These are phyloP conservation scores for Cyprinus carpio DNA, from an alignment of 2,113 vertebrate species.

Conservation along the genomic window DNA sequence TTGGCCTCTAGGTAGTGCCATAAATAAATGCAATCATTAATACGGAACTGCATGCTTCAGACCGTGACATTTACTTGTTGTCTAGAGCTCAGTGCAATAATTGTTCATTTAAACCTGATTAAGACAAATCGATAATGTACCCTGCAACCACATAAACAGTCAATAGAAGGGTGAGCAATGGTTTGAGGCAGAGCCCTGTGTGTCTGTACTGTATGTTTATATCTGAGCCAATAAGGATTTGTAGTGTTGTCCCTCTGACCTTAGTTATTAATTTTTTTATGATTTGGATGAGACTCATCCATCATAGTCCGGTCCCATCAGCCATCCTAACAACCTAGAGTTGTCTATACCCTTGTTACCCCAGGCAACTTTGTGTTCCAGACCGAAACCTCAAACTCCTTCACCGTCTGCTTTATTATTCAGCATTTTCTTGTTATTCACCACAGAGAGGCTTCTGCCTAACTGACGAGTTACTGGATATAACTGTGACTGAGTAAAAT, in stretches of 20 bases:
- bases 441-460: conserved; percentile 35
- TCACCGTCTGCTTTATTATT: conserved; percentile 47
- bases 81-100: conserved; percentile 55
- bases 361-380: conserved; percentile 34
- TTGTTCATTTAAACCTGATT: conserved; percentile 74
- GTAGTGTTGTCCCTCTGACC: not conserved
- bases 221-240: not conserved
- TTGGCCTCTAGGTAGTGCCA: conserved; percentile 20
- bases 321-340: not conserved
- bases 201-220: not conserved
- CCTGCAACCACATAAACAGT: conserved; percentile 65
- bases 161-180: conserved; percentile 30
- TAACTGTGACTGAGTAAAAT: conserved; percentile 50
- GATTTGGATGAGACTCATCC: not conserved
- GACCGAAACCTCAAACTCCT: conserved; percentile 15
- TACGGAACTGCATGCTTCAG: conserved; percentile 31
- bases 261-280: not conserved
- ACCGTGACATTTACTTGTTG: conserved; percentile 56
- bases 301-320: not conserved
- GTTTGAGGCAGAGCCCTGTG: conserved; percentile 11
- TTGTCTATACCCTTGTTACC: conserved; percentile 25
- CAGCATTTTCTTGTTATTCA: conserved; percentile 49
- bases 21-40: conserved; percentile 56
- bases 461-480: conserved; percentile 34
- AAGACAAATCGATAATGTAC: conserved; percentile 65